A percentile compares a stretch with the other conserved stretches of the same genome.
Evolutionary conservation across 2,888 invertebrate species (phyloP).

Genomic region (Meteorus cinctellus): DNA sequence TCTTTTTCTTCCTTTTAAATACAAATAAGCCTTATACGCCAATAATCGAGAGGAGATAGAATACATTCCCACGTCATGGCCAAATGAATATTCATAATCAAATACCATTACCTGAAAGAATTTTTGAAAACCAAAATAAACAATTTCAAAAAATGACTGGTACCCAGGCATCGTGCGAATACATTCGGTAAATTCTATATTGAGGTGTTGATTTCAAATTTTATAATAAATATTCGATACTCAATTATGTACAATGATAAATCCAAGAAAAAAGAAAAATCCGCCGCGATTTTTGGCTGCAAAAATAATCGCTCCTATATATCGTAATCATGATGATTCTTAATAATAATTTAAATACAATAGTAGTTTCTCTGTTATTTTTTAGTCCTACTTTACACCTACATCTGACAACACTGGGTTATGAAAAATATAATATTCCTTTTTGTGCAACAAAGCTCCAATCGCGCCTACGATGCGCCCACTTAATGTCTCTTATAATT

Average conservation of each 20-base stretch:
- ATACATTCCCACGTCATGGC: neutral
- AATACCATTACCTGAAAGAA: constrained; percentile 6
- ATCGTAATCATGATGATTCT: constrained; percentile 55
- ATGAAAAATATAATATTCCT: constrained; percentile 73
- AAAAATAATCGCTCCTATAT: constrained; percentile 38
- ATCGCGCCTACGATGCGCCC: constrained; percentile 44
- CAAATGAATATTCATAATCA: constrained; percentile 8
- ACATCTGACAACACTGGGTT: constrained; percentile 66
- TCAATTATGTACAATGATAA: constrained; percentile 65
- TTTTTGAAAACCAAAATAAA: neutral
- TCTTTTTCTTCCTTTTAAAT: neutral
- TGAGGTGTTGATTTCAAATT: constrained; percentile 26
- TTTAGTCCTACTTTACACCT: constrained; percentile 62
- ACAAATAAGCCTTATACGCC: neutral
- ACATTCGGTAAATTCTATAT: constrained; percentile 24
- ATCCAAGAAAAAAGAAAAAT: constrained; percentile 54
- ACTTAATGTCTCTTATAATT: constrained; percentile 60
- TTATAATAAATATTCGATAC: constrained; percentile 56
- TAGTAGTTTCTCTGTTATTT: constrained; percentile 58
- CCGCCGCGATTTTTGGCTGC: constrained; percentile 53
- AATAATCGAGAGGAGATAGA: neutral
- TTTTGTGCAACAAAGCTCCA: constrained; percentile 67
- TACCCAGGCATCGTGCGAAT: constrained; percentile 41
- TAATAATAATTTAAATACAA: constrained; percentile 66
- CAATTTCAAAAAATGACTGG: constrained; percentile 13